Base-by-base conservation (phyloP, 2,888 invertebrate genomes). In the Hirtodrosophila alboralis region DNA sequence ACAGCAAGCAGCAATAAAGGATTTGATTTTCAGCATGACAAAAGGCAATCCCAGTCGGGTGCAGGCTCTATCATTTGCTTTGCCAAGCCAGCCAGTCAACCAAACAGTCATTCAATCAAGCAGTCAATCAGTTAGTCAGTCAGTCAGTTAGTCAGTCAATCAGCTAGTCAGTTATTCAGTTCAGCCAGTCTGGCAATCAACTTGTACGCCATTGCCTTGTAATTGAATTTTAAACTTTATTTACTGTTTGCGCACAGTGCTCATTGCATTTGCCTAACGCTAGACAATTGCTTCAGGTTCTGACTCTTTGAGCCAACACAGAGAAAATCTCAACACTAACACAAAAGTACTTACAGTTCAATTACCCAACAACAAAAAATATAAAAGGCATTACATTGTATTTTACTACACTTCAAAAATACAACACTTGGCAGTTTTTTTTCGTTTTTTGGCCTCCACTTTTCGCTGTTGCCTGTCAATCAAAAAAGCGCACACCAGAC, bases 161-260 rank as follows among this genome's bases (percentile, higher is more conserved):
- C 51, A 38, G 49, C 44, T 18, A 44, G 56, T 38, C 44, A 59
- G 54, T 49, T n/a, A n/a, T n/a, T n/a, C n/a, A n/a, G n/a, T n/a
- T n/a, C 21, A 44, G 56, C 41, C 44, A 59, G 54, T 49, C 51
- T 59, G 44, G 70, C 80, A 78, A 75, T 78, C 80, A 84, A 84
- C 83, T 81, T 73, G 70, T 84, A 63, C 77, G 63, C 74, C 64
- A 73, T 71, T 81, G 79, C 79, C 84, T 78, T 78, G 80, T 85
- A 81, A 81, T 85, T 81, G 80, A 79, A 85, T 81, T 81, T 81
- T 75, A 79, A 83, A 79, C 84, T 85, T 81, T 79, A 85, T 81
- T 81, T 79, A 85, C 85, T 74, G 84, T 81, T 75, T 70, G 75
- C 67, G 34, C 43, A 58, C 66, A 53, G 49, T 60, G 53, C 49